phyloP scores from a whole-genome alignment of 2,797 vertebrate species.

The Florisuga fusca region DNA sequence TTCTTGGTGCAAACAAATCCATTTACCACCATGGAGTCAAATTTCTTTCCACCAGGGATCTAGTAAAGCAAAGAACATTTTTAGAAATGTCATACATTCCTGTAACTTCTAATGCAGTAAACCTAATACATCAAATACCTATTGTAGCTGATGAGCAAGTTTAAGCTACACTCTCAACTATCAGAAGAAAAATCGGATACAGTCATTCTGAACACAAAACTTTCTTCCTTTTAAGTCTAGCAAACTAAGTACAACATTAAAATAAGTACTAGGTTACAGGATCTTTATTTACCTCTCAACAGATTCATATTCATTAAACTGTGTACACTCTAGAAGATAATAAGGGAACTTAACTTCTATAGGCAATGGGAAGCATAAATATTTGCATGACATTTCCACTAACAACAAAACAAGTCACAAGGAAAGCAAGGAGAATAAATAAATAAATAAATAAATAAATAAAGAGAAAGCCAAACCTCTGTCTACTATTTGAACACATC shows the following conservation, averaged over 20 bases:
- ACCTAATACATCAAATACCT: background rate
- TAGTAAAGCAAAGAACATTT: slow-evolving; percentile 69
- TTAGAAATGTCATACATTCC: background rate
- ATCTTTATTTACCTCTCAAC: background rate
- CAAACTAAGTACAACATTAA: background rate
- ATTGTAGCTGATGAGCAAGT: background rate
- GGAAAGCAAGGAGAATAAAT: background rate
- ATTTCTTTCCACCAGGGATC: slow-evolving; percentile 98
- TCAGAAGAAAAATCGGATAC: background rate
- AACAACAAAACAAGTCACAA: background rate
- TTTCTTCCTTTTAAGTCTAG: background rate
- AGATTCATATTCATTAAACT: background rate
- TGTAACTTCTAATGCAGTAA: background rate
- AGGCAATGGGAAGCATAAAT: background rate
- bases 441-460: too few relatives aligned
- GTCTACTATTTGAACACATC: background rate
- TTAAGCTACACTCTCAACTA: background rate
- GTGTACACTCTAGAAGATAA: background rate
- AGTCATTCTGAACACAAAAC: background rate
- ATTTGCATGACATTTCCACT: background rate
- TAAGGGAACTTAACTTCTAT: background rate
- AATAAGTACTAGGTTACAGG: background rate
- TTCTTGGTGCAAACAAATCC: slow-evolving; percentile 98
- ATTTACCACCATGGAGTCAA: slow-evolving; percentile 94
- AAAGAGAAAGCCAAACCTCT: background rate